Evolutionary conservation across 2,888 invertebrate species (phyloP).

Genomic region (Caenorhabditis sp.): DNA sequence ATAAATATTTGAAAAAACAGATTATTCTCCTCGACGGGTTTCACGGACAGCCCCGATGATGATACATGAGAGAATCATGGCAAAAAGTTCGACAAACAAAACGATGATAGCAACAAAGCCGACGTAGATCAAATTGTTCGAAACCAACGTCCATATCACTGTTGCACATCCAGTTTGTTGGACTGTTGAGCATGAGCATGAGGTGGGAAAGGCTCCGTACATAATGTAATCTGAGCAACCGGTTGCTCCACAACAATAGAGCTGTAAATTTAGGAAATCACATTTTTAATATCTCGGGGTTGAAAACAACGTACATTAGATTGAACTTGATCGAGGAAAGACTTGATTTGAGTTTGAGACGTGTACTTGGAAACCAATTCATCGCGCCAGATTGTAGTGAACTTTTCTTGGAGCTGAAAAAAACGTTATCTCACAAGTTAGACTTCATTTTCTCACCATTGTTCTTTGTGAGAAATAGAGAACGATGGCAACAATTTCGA

Average conservation of each 20-base stretch:
- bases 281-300: background rate
- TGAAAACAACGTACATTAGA: constrained; percentile 25
- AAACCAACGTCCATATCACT: constrained; percentile 35
- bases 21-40: constrained; percentile 23
- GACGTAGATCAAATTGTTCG: constrained; percentile 44
- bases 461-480: constrained; percentile 51
- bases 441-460: constrained; percentile 22
- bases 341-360: constrained; percentile 14
- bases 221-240: constrained; percentile 50
- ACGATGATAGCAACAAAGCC: constrained; percentile 42
- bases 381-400: constrained; percentile 34
- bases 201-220: constrained; percentile 29
- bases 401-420: constrained; percentile 41
- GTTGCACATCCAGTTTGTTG: constrained; percentile 49
- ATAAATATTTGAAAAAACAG: too few relatives aligned
- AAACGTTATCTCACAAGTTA: background rate
- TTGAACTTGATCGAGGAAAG: constrained; percentile 47
- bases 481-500: constrained; percentile 52
- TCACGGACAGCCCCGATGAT: constrained; percentile 48
- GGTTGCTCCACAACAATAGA: constrained; percentile 55
- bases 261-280: constrained; percentile 34
- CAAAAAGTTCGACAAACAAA: constrained; percentile 51
- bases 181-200: constrained; percentile 31
- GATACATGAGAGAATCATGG: constrained; percentile 54
- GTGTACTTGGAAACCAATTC: constrained; percentile 52